Evolutionary conservation across 2,888 invertebrate genomes (phyloP), one percentile per base, ranked within the genome.

Genomic region (Neuroscelio doddi): DNA sequence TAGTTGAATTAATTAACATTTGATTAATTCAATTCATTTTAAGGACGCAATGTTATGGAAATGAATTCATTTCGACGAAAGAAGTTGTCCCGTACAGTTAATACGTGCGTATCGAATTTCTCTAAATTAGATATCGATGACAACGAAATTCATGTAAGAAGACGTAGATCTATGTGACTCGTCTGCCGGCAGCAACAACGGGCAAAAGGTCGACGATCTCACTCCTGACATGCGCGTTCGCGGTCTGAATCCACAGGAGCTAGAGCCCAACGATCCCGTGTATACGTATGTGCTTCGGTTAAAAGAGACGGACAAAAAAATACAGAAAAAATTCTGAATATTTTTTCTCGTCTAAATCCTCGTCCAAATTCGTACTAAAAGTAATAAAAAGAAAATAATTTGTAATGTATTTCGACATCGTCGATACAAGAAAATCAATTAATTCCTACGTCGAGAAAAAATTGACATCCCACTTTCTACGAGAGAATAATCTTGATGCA

Each of bases 191-290:
- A 45, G 51, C 59, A 38, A 30, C 56, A 32, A 29, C 61, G 47
- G 52, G 52, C 56, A 61, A 65, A 65, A 65, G 65, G 65, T 65
- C 65, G 57, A 61, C 65, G 65, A 65, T 65, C 65, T 47, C 65
- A 47, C 52, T 50, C 26, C 65, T 61, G 61, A 65, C 65, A 61
- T 65, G 65, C 61, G 65, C 65, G 57, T 64, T 64, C 57, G 64
- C 64, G 64, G 64, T 64, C 59, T 64, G 64, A 64, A 64, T 64
- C 55, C 50, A 52, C 46, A 49, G 58, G 49, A 64, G 64, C 58
- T 64, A 50, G 50, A 59, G 55, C 45, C 58, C 53, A 24, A 51
- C 47, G 38, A 4, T 46, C 46, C 24, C 26, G 21, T 15, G 12
- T 44, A 42, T 29, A 29, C 34, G 32, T 32, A 24, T 41, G 24